These are phyloP conservation scores for Brachyptera risi DNA, from an alignment of 2,888 invertebrate species.

Conservation along the genomic window DNA sequence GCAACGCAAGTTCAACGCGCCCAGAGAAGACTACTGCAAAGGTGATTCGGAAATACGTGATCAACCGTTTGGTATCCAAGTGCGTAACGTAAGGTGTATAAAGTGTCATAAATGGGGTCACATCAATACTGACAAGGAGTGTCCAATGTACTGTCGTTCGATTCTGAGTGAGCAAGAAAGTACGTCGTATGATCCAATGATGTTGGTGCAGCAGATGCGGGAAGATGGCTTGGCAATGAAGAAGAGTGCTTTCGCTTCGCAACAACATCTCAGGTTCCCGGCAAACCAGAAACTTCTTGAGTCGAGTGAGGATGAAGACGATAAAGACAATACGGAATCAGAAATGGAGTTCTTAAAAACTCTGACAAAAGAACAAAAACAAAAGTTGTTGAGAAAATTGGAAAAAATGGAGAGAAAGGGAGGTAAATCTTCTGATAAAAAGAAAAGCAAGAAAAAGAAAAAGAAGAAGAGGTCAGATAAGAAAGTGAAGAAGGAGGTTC, in stretches of 20 bases:
- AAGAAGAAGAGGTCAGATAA: slow-evolving; percentile 27
- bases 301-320: slow-evolving; percentile 45
- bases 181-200: slow-evolving; percentile 58
- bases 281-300: slow-evolving; percentile 48
- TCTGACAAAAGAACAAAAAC: slow-evolving; percentile 82
- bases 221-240: slow-evolving; percentile 89
- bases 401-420: slow-evolving; percentile 39
- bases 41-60: slow-evolving; percentile 96
- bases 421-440: slow-evolving; percentile 35
- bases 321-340: slow-evolving; percentile 48
- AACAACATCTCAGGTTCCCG: slow-evolving; percentile 43
- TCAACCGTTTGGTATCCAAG: slow-evolving; percentile 97
- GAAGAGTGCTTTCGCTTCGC: slow-evolving; percentile 54
- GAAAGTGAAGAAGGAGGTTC: slow-evolving; percentile 29
- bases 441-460: slow-evolving; percentile 31
- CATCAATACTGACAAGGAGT: slow-evolving; percentile 95
- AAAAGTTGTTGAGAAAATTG: slow-evolving; percentile 68
- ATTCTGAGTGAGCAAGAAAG: slow-evolving; percentile 30
- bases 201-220: slow-evolving; percentile 83
- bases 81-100: slow-evolving; percentile 95
- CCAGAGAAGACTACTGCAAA: slow-evolving; percentile 95
- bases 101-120: slow-evolving; percentile 99
- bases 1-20: slow-evolving; percentile 99
- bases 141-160: slow-evolving; percentile 77
- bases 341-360: slow-evolving; percentile 79